A percentile compares a stretch with the other conserved stretches of the same genome.
phyloP scores from a whole-genome alignment of 2,113 vertebrate species.

The Gallinago jamesoni region DNA sequence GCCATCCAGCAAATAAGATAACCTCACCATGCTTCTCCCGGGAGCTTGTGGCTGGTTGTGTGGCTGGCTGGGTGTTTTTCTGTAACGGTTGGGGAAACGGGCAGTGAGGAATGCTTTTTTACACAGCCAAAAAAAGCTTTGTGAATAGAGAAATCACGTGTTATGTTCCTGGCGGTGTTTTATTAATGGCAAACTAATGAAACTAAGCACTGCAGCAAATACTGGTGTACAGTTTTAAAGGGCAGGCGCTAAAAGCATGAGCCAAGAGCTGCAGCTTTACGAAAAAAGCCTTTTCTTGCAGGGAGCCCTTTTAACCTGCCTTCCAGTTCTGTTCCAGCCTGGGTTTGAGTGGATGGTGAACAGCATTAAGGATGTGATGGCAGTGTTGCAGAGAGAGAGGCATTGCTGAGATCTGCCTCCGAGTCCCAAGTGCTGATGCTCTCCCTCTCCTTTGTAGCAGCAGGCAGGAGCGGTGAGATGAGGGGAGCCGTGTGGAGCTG shows the following conservation, averaged over 20 bases:
- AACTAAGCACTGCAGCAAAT: background rate
- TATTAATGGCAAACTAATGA: slow-evolving; percentile 8
- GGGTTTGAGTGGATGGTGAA: background rate
- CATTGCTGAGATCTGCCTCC: background rate
- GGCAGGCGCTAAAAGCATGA: background rate
- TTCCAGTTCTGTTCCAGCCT: background rate
- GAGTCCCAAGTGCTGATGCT: background rate
- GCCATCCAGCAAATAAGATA: background rate
- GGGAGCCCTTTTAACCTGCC: background rate
- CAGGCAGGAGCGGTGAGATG: background rate
- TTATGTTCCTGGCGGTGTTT: background rate
- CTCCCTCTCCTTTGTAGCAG: background rate
- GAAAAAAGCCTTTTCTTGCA: background rate
- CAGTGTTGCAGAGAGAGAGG: too few relatives aligned
- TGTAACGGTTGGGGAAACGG: rapidly evolving
- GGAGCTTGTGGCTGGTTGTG: background rate
- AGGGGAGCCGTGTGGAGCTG: background rate
- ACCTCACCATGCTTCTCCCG: rapidly evolving
- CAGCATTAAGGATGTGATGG: background rate
- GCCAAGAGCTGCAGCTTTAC: background rate
- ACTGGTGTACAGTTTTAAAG: slow-evolving; percentile 10
- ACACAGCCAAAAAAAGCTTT: background rate
- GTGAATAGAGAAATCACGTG: background rate
- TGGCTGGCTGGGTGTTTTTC: background rate
- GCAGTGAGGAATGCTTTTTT: slow-evolving; percentile 8